Evolutionary conservation across 1,140 invertebrate genomes (phyloP), one percentile per base, ranked within the genome.

Genomic region (Metaphire vulgaris): DNA sequence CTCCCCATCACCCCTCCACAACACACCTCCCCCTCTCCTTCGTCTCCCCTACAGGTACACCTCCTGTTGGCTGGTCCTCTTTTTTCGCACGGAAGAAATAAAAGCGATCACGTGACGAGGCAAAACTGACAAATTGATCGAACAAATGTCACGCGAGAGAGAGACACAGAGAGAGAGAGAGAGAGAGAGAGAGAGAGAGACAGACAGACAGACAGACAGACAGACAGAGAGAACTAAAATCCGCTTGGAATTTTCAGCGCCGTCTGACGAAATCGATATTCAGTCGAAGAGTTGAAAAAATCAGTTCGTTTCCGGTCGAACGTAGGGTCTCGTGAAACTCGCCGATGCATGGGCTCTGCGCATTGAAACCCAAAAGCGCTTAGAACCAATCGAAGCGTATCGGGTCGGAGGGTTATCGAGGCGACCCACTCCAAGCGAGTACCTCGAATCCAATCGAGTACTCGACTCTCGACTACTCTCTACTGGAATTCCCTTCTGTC

Each of bases 121-220:
- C 6, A 56, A 56, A 56, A 12, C 21, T 12, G 41, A 56, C 21
- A 56, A 21, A 56, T 12, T 56, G 6, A 56, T 21, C 41, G 41
- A 56, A 21, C 21, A 21, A 6, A 56, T 6, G 41, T 6, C 6
- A 12, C 41, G 6, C 21, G 41, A 56, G 41, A 56, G 41, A 56
- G 41, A 56, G 41, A 56, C 6, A 56, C 6, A 56, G 41, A 56
- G 41, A 56, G 41, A 56, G 41, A 56, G 41, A 56, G 41, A 56
- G 41, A 56, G 41, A 56, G 41, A 56, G 41, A 56, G 41, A 56
- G 41, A 56, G 41, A 56, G 41, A 56, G 6, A 56, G 41, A 56
- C 41, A 56, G 41, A 56, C 41, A 56, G 41, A 56, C 41, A 56
- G 41, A 56, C 41, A 56, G 41, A 56, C 41, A 56, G 41, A 56